A percentile compares a stretch with the other conserved stretches of the same genome.
phyloP scores from a whole-genome alignment of 2,113 vertebrate species.

The Hyaena hyaena region DNA sequence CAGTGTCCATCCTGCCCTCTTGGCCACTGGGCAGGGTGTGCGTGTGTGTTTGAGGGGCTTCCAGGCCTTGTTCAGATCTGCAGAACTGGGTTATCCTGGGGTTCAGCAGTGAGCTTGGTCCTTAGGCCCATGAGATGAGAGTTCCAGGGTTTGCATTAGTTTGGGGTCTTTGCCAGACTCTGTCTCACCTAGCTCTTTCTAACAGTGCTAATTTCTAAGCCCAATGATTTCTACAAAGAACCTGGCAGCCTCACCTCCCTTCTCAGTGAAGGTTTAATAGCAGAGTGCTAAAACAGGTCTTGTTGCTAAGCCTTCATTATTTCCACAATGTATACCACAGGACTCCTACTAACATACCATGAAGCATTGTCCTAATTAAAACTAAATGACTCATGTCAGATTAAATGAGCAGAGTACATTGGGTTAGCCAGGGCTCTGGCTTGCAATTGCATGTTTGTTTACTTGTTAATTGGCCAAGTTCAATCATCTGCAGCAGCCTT shows the following conservation, averaged over 20 bases:
- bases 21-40: background rate
- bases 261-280: constrained; percentile 75
- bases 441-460: constrained; percentile 66
- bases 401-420: constrained; percentile 63
- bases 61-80: background rate
- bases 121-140: background rate
- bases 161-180: constrained; percentile 63
- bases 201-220: constrained; percentile 62
- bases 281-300: constrained; percentile 54
- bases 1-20: background rate
- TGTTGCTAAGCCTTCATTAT: constrained; percentile 75
- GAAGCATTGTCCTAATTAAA: constrained; percentile 76
- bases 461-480: constrained; percentile 72
- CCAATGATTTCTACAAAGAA: constrained; percentile 63
- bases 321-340: constrained; percentile 70
- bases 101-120: background rate
- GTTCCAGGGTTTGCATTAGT: constrained; percentile 5
- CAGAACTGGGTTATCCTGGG: background rate
- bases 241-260: constrained; percentile 61
- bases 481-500: constrained; percentile 54
- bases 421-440: constrained; percentile 59
- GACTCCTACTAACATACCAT: constrained; percentile 64
- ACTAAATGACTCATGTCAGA: constrained; percentile 68
- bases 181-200: constrained; percentile 64
- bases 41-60: too few relatives aligned